Evolutionary conservation across 2,113 vertebrate genomes (phyloP).

Genomic region (Phaethon lepturus): DNA sequence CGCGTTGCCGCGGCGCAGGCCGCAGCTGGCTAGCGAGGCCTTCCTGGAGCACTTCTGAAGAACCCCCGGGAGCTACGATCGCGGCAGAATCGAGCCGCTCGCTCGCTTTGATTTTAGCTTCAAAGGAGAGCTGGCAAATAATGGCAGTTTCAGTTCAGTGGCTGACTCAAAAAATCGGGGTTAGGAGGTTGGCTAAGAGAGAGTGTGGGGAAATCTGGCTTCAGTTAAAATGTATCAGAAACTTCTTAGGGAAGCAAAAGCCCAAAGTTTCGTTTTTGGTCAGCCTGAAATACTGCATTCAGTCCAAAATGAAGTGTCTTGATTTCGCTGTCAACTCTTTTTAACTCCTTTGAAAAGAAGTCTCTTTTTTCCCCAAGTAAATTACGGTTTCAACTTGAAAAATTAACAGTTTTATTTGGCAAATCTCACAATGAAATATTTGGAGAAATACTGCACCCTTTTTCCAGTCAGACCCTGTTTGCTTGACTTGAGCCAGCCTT

Average conservation of each 20-base stretch:
- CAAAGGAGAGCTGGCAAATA: constrained; percentile 40
- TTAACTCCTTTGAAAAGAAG: background rate
- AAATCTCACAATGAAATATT: background rate
- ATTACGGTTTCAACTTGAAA: background rate
- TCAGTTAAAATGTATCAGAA: background rate
- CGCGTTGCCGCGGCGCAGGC: accelerated
- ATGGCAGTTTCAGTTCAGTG: background rate
- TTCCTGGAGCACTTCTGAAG: constrained; percentile 10
- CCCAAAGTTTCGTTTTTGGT: background rate
- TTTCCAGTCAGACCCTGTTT: background rate
- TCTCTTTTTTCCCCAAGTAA: background rate
- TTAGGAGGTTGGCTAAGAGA: background rate
- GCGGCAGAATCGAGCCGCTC: constrained; percentile 11
- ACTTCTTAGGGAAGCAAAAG: constrained; percentile 12
- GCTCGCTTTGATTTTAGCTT: constrained; percentile 47
- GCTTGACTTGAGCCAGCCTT: background rate
- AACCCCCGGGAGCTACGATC: background rate
- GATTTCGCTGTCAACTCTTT: background rate
- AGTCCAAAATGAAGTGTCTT: background rate
- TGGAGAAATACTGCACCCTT: background rate
- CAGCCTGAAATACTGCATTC: background rate
- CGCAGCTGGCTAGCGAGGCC: background rate
- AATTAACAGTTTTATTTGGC: constrained; percentile 33
- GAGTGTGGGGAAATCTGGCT: constrained; percentile 31
- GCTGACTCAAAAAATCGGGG: constrained; percentile 15